Conservation (phyloP, 2,113 vertebrate genomes). For the Cebidichthys violaceus region DNA sequence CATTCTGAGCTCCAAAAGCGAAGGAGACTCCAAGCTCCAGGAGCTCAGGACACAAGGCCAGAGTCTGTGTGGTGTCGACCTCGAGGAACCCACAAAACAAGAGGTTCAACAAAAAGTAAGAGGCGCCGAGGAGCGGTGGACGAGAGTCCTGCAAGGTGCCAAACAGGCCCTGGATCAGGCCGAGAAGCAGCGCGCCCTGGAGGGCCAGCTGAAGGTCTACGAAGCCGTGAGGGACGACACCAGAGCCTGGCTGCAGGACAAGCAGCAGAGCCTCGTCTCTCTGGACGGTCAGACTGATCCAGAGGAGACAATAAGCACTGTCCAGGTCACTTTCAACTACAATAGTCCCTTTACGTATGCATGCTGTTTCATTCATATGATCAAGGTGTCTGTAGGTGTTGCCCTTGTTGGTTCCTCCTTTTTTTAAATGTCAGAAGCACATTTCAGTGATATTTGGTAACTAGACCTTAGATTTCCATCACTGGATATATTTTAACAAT, state of each 20-base stretch:
- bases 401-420: neutral
- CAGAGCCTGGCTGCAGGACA: slow-evolving; percentile 69
- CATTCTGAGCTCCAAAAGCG: slow-evolving; percentile 56
- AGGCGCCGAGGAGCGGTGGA: slow-evolving; percentile 64
- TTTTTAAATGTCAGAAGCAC: neutral
- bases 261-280: slow-evolving; percentile 38
- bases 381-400: no score
- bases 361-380: neutral
- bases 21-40: slow-evolving; percentile 73
- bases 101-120: slow-evolving; percentile 52
- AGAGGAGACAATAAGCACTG: slow-evolving; percentile 45
- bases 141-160: slow-evolving; percentile 27
- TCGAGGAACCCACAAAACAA: slow-evolving; percentile 45
- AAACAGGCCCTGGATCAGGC: slow-evolving; percentile 38
- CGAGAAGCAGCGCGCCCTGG: slow-evolving; percentile 46
- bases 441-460: neutral
- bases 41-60: slow-evolving; percentile 57
- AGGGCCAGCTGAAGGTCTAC: slow-evolving; percentile 46
- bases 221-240: slow-evolving; percentile 36
- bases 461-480: neutral
- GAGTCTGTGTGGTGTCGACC: slow-evolving; percentile 47
- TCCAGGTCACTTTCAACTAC: slow-evolving; percentile 64
- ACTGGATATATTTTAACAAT: neutral
- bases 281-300: slow-evolving; percentile 39
- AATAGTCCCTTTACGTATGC: neutral